A percentile compares a stretch with the other conserved stretches of the same genome.
These are phyloP conservation scores for Stigmatopora argus DNA, from an alignment of 2,113 vertebrate genomes.

Conservation along the genomic window DNA sequence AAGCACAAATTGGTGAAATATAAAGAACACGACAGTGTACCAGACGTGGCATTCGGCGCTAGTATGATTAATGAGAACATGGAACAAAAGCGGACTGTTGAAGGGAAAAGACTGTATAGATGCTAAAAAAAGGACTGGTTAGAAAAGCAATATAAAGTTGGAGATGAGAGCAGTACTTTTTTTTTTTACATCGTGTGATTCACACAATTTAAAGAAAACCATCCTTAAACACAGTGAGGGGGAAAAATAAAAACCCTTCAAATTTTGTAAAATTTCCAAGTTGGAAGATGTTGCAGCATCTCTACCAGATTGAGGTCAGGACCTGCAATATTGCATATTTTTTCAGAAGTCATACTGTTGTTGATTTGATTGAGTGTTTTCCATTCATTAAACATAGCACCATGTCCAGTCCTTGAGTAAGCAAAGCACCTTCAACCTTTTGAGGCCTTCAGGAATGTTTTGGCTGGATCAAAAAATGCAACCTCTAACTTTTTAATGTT, in stretches of 20 bases:
- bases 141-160: conserved; percentile 2
- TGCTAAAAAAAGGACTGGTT: conserved; percentile 1
- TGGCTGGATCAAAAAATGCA: conserved; percentile 10
- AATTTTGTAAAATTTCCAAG: no score
- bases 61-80: conserved; percentile 15
- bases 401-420: no score
- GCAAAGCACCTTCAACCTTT: neutral
- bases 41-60: conserved; percentile 7
- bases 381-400: no score
- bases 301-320: no score
- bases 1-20: conserved; percentile 15
- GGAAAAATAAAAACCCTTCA: no score
- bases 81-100: neutral
- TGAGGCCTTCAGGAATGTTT: neutral
- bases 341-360: no score
- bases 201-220: neutral
- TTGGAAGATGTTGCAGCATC: no score
- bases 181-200: neutral
- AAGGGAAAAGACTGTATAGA: conserved; percentile 8
- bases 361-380: no score
- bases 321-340: no score
- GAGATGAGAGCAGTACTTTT: neutral
- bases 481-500: conserved; percentile 4
- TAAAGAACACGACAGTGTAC: conserved; percentile 8
- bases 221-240: neutral